Evolutionary conservation across 2,797 vertebrate genomes (phyloP), one percentile per base, ranked within the genome.

Genomic region (Halcyon smyrnensis): DNA sequence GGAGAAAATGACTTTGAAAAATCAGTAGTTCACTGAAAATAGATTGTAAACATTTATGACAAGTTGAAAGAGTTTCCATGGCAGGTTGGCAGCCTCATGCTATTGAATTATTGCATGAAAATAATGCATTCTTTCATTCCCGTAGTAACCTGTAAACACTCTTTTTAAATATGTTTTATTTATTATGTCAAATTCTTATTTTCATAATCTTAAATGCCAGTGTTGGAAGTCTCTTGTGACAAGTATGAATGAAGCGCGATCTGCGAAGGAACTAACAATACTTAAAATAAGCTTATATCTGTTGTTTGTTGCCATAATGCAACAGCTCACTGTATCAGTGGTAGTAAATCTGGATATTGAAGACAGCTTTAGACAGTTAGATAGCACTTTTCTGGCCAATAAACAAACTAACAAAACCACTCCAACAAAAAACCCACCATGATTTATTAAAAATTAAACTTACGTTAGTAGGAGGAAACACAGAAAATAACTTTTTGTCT

Each of bases 1-100:
- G 30, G 28, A 73, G 84, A 80, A 89, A 90, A 93, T 37, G 43
- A 93, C 28, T 65, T 79, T 59, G 65, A 65, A 51, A 80, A 89
- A 90, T 87, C 60, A 70, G 71, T 19, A 89, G 27, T 65, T 93
- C 34, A 15, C 25, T 43, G 69, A 37, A 71, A 93, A 76, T 11
- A 76, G 57, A 56, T n/a, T 59, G 65, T 50, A 78, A 95, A 78
- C 71, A 45, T 87, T 70, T 69, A 53, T 54, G 88, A 86, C 48
- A 89, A 73, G 46, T 84, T 90, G 75, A 82, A 85, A 83, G 80
- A 91, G 43, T 67, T 90, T 90, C 39, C 11, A 1, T 79, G 3
- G 3, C n/a, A 56, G 59, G 43, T 59, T 75, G 63, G 69, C 84
- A 93, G 73, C 73, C 15, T 89, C 71, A 51, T 87, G 65, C 43